Conservation (phyloP, 2,797 vertebrate species). For the Phyllotis vaccarum region DNA sequence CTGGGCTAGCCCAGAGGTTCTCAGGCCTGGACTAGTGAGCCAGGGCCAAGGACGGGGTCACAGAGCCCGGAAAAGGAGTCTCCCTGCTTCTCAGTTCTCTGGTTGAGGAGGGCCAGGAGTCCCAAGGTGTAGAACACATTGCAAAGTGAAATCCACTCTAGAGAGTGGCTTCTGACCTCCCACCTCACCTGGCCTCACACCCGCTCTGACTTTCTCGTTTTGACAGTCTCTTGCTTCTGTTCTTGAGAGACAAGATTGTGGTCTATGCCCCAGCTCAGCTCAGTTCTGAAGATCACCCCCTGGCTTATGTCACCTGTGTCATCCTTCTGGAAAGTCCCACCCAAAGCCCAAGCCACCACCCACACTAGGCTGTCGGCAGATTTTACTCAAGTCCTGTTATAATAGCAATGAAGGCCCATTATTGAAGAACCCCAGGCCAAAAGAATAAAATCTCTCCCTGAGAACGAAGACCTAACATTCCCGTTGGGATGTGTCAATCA, state of each 20-base stretch:
- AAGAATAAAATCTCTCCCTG: background rate
- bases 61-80: background rate
- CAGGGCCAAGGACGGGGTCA: background rate
- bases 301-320: background rate
- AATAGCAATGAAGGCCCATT: background rate
- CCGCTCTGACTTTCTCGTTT: background rate
- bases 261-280: background rate
- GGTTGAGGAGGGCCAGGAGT: background rate
- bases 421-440: background rate
- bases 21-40: background rate
- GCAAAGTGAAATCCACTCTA: background rate
- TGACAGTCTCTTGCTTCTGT: background rate
- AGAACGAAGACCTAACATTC: background rate
- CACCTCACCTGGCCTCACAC: background rate
- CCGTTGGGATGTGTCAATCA: background rate
- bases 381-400: background rate
- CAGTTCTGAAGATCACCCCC: background rate
- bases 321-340: background rate
- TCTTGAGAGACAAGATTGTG: background rate
- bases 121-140: background rate
- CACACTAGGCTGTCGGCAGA: background rate
- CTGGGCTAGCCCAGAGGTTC: background rate
- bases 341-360: background rate
- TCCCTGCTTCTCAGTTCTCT: background rate
- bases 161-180: background rate